Conservation (phyloP, 92 coral and sea anemone species). For the Isaurus tuberculatus region DNA sequence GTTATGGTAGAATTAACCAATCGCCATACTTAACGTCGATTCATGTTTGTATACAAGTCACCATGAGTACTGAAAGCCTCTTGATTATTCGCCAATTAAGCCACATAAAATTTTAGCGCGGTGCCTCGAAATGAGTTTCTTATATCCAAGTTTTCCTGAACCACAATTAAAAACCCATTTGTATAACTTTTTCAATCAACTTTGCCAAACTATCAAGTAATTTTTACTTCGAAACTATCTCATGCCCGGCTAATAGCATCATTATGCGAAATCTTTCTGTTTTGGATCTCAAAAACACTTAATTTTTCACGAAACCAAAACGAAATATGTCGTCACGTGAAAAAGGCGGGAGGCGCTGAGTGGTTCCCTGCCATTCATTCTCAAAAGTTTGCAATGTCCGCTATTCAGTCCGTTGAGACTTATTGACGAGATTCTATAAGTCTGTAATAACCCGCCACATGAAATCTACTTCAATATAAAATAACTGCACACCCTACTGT, state of each 20-base stretch:
- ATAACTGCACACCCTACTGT: conserved; percentile 34
- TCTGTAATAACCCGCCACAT: conserved; percentile 21
- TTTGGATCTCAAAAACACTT: conserved; percentile 38
- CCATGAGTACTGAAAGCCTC: conserved; percentile 35
- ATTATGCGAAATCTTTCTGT: conserved; percentile 35
- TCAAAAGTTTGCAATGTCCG: conserved; percentile 16
- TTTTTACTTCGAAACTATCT: not conserved
- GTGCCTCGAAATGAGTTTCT: not conserved
- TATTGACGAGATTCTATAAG: conserved; percentile 17
- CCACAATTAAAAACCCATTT: not conserved
- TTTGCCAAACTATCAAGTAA: not conserved
- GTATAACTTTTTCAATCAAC: not conserved
- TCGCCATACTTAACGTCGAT: not conserved
- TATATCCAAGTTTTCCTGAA: not conserved
- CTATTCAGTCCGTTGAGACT: not conserved
- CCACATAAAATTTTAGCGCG: conserved; percentile 1
- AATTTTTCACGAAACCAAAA: conserved; percentile 47
- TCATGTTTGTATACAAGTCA: not conserved
- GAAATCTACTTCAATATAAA: conserved; percentile 22
- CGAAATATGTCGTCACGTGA: conserved; percentile 27
- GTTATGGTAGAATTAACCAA: conserved; percentile 19
- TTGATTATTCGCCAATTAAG: conserved; percentile 41
- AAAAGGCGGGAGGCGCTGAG: conserved; percentile 30
- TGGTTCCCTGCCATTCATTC: conserved; percentile 13
- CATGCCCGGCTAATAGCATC: not conserved